Evolutionary conservation across 2,113 vertebrate species (phyloP).

Genomic region (Larimichthys polyactis): DNA sequence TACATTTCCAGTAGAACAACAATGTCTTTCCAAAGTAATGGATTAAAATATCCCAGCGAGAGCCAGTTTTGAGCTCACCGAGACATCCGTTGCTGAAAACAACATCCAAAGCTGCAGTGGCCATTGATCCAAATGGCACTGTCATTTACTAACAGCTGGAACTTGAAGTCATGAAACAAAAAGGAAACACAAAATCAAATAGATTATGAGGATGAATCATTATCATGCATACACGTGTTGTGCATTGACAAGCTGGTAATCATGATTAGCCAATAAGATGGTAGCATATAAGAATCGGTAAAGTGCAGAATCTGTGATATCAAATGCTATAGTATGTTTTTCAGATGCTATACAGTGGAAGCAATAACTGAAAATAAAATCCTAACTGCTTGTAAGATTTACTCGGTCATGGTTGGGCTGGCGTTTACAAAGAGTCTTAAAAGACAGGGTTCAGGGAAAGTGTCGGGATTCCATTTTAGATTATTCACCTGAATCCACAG

Average conservation of each 20-base stretch:
- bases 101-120: slow-evolving; percentile 17
- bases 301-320: background rate
- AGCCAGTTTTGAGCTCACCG: slow-evolving; percentile 16
- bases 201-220: too few species aligned
- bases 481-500: slow-evolving; percentile 66
- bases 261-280: background rate
- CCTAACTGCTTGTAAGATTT: slow-evolving; percentile 52
- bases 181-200: slow-evolving; percentile 1
- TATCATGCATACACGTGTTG: background rate
- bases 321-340: slow-evolving; percentile 29
- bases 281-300: background rate
- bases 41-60: slow-evolving; percentile 21
- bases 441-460: slow-evolving; percentile 65
- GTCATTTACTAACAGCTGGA: slow-evolving; percentile 20
- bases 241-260: background rate
- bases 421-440: slow-evolving; percentile 58
- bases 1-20: slow-evolving; percentile 32
- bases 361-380: slow-evolving; percentile 43
- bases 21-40: slow-evolving; percentile 35
- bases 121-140: slow-evolving; percentile 33
- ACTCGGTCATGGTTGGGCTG: slow-evolving; percentile 57
- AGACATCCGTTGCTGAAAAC: slow-evolving; percentile 30
- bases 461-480: slow-evolving; percentile 64
- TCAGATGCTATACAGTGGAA: slow-evolving; percentile 14
- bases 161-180: slow-evolving; percentile 7